Base-by-base conservation (phyloP, 2,888 invertebrate species). In the Spodoptera picta region DNA sequence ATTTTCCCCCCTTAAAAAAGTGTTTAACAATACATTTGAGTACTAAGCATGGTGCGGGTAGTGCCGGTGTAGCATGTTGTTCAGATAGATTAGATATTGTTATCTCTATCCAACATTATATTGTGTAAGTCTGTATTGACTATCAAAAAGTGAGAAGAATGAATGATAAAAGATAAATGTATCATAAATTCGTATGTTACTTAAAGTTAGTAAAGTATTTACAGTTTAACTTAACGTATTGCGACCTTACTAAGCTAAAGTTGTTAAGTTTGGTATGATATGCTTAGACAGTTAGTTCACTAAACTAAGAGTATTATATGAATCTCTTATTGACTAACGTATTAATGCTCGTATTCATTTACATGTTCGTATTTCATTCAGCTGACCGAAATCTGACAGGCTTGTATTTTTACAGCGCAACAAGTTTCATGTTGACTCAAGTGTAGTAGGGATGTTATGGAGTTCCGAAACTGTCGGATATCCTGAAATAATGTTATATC, bases 211-310 rank as follows among this genome's bases (percentile, higher is more conserved):
- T 69, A 11, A 59, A 59, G 66, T 77, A 81, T 71, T 65, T 77
- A 75, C 67, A 67, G 61, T 63, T 49, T 62, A 60, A 56, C 46
- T 54, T 72, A 72, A 64, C 56, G 71, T 70, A 65, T 70, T 72
- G 67, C 73, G 65, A 73, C 65, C 69, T 73, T 76, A 69, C 76
- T 81, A 77, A 83, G 77, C 79, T 82, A 83, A 19, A 44, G 62
- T 74, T 70, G 80, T 79, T 84, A 74, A 84, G 87, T 87, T 88
- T 88, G 87, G 85, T 85, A 79, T 85, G 77, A 81, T 84, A 87
- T 77, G 78, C 80, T 76, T 77, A 77, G 55, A 70, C 62, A 66
- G 73, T 77, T 73, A 73, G 58, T 72, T 69, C 45, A 57, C 53
- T 60, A 65, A 60, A 66, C 64, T 46, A 73, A 65, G 78, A 81